A percentile compares a stretch with the other conserved stretches of the same genome.
phyloP scores from a whole-genome alignment of 2,113 vertebrate species.

The Hemichromis elongatus region DNA sequence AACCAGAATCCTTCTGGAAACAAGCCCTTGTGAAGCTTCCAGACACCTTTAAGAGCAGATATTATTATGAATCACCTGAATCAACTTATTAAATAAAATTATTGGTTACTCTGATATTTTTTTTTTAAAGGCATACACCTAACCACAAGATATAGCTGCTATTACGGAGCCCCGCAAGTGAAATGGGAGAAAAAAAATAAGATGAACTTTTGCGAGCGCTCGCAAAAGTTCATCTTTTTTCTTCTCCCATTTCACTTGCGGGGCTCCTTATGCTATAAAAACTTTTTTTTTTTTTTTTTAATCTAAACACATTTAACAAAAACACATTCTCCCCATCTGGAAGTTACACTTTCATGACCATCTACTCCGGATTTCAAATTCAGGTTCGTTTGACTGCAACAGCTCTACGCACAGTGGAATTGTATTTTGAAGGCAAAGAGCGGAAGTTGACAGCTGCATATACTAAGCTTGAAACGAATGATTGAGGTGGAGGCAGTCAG shows the following conservation, averaged over 20 bases:
- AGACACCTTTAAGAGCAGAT: neutral
- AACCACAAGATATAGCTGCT: neutral
- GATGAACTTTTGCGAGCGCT: no score
- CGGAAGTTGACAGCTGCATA: neutral
- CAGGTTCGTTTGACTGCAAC: neutral
- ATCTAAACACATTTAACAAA: neutral
- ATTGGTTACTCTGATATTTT: neutral
- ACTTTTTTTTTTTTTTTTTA: no score
- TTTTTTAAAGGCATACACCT: neutral
- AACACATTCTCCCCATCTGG: neutral
- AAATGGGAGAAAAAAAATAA: no score
- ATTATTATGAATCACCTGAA: neutral
- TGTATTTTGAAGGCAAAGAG: slow-evolving; percentile 2
- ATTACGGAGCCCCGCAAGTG: no score
- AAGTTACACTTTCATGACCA: neutral
- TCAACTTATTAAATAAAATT: neutral
- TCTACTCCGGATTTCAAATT: neutral
- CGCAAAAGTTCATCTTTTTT: no score
- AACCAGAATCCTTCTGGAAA: neutral
- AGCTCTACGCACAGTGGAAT: neutral
- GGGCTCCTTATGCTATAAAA: no score
- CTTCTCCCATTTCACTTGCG: no score
- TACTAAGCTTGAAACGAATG: neutral
- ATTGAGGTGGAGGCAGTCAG: slow-evolving; percentile 51
- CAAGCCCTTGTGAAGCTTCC: neutral